phyloP scores from a whole-genome alignment of 1,140 invertebrate genomes.

The Musca vetustissima region DNA sequence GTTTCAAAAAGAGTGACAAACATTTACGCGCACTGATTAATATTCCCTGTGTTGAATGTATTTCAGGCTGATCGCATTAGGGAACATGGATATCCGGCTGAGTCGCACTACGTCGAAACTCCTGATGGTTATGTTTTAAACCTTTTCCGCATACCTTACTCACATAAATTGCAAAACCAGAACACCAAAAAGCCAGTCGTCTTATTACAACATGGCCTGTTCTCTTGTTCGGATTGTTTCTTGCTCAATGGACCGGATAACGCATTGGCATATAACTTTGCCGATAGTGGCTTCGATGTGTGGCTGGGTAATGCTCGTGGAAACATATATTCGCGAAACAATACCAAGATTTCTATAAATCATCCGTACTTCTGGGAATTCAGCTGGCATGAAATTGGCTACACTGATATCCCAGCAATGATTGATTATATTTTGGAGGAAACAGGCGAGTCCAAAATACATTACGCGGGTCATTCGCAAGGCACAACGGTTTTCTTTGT shows the following conservation, averaged over 20 bases:
- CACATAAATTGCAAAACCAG: slow-evolving; percentile 36
- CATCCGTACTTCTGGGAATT: slow-evolving; percentile 65
- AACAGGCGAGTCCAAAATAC: slow-evolving; percentile 60
- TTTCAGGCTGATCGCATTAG: slow-evolving; percentile 46
- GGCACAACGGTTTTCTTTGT: slow-evolving; percentile 63
- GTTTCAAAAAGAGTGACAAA: background rate
- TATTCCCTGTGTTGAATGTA: background rate
- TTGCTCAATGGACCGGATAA: slow-evolving; percentile 68
- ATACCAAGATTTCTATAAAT: slow-evolving; percentile 60
- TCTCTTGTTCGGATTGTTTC: slow-evolving; percentile 77
- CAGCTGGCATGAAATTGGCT: slow-evolving; percentile 69
- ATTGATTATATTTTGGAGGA: slow-evolving; percentile 66
- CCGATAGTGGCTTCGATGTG: slow-evolving; percentile 74
- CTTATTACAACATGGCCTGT: slow-evolving; percentile 75
- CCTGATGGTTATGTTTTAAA: slow-evolving; percentile 60
- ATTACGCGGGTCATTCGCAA: slow-evolving; percentile 69
- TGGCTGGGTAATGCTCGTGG: slow-evolving; percentile 64
- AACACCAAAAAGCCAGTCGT: slow-evolving; percentile 56
- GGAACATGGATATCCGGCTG: slow-evolving; percentile 59
- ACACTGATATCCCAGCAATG: slow-evolving; percentile 68
- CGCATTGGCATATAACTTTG: slow-evolving; percentile 60
- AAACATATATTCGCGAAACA: slow-evolving; percentile 66
- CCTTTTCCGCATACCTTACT: slow-evolving; percentile 58
- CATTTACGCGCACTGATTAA: background rate
- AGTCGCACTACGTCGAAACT: slow-evolving; percentile 59